Percentiles rank a stretch among this genome's conserved stretches.
phyloP scores from a whole-genome alignment of 2,888 invertebrate genomes.

The Melikaiella ostensackeni region DNA sequence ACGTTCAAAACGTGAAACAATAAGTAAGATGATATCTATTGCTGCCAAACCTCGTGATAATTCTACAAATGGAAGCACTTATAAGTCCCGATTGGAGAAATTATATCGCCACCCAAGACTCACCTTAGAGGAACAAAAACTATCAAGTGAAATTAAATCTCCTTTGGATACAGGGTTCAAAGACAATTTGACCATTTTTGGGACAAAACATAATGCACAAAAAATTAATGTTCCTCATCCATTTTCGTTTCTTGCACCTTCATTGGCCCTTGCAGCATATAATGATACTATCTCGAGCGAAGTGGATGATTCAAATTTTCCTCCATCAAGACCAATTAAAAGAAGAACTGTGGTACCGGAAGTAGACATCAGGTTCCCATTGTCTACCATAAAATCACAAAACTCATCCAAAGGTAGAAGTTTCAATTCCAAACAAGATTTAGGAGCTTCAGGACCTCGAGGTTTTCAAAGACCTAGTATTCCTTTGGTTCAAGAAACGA shows the following conservation, averaged over 20 bases:
- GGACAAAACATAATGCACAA: neutral
- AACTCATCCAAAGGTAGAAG: neutral
- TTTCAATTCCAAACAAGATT: neutral
- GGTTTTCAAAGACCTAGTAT: neutral
- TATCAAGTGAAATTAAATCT: neutral
- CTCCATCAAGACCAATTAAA: conserved; percentile 30
- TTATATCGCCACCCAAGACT: conserved; percentile 22
- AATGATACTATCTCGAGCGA: conserved; percentile 54
- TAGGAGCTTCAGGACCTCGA: neutral
- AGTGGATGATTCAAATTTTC: conserved; percentile 52
- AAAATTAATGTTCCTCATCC: conserved; percentile 3
- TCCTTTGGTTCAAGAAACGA: conserved; percentile 31
- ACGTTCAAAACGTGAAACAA: conserved; percentile 43
- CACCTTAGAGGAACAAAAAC: neutral
- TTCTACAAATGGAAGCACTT: neutral
- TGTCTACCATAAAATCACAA: neutral
- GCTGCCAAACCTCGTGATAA: neutral
- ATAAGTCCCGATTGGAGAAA: neutral
- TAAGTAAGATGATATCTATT: neutral
- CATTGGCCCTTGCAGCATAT: conserved; percentile 42
- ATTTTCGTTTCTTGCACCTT: conserved; percentile 10
- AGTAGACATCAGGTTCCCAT: neutral
- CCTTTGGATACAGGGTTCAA: neutral
- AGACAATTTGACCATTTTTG: conserved; percentile 15
- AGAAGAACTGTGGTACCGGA: neutral